A percentile compares a stretch with the other conserved stretches of the same genome.
phyloP scores from a whole-genome alignment of 2,888 invertebrate genomes.

The Lamellibrachia satsuma region DNA sequence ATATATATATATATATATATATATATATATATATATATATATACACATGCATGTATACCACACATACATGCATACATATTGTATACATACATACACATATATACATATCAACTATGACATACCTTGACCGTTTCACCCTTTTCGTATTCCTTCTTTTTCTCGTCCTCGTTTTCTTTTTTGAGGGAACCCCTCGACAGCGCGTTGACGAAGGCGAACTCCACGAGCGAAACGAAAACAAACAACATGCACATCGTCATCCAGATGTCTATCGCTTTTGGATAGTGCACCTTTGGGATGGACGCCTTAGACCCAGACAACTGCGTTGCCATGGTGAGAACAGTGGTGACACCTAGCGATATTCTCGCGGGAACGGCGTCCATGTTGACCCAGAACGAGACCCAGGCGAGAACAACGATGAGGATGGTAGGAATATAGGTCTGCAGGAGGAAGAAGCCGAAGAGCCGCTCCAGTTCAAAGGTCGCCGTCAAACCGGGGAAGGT shows the following conservation, averaged over 20 bases:
- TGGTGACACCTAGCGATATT: constrained; percentile 40
- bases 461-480: background rate
- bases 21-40: background rate
- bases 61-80: background rate
- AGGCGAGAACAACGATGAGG: constrained; percentile 41
- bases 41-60: background rate
- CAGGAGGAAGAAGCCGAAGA: background rate
- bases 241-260: constrained; percentile 21
- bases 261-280: constrained; percentile 27
- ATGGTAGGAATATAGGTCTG: constrained; percentile 35
- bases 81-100: no score
- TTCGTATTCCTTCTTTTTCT: background rate
- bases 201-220: constrained; percentile 20
- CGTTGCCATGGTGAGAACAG: constrained; percentile 38
- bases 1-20: no score
- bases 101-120: background rate
- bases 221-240: constrained; percentile 2
- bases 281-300: constrained; percentile 35
- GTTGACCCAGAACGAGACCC: constrained; percentile 44
- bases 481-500: background rate
- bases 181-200: background rate
- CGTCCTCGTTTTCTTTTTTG: background rate
- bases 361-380: constrained; percentile 41
- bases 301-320: constrained; percentile 32
- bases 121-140: background rate